Evolutionary conservation across 2,797 vertebrate species (phyloP).

Genomic region (Denticeps clupeoides): DNA sequence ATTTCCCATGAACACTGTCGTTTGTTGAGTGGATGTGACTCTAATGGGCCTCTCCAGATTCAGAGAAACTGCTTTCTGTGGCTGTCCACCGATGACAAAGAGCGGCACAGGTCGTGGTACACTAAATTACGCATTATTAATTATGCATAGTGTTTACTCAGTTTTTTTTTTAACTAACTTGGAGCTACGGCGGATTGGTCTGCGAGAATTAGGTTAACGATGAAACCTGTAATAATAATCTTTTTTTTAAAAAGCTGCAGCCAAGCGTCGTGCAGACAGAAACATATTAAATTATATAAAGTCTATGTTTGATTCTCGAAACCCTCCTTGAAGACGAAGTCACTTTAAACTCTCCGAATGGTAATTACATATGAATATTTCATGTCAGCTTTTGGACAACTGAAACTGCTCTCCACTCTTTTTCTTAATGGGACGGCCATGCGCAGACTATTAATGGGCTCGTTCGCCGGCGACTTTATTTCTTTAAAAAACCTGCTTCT

Average conservation of each 20-base stretch:
- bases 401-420: conserved; percentile 34
- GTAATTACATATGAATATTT: conserved; percentile 69
- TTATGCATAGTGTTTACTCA: neutral
- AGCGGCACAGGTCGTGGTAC: too few species aligned
- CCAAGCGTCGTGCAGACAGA: too few species aligned
- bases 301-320: conserved; percentile 28
- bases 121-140: too few species aligned
- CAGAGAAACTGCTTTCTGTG: neutral
- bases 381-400: conserved; percentile 54
- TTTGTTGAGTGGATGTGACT: neutral
- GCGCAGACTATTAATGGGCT: conserved; percentile 58
- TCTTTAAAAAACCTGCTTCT: conserved; percentile 28
- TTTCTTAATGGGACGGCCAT: conserved; percentile 64
- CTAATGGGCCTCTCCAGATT: neutral
- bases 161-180: neutral
- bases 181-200: neutral
- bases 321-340: conserved; percentile 29
- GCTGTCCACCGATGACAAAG: neutral
- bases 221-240: too few species aligned
- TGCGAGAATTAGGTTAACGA: too few species aligned
- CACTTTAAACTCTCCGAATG: conserved; percentile 50
- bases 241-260: too few species aligned
- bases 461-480: conserved; percentile 30
- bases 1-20: neutral
- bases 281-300: conserved; percentile 6